Base-by-base conservation (phyloP, 2,113 vertebrate species). In the Mobula hypostoma region DNA sequence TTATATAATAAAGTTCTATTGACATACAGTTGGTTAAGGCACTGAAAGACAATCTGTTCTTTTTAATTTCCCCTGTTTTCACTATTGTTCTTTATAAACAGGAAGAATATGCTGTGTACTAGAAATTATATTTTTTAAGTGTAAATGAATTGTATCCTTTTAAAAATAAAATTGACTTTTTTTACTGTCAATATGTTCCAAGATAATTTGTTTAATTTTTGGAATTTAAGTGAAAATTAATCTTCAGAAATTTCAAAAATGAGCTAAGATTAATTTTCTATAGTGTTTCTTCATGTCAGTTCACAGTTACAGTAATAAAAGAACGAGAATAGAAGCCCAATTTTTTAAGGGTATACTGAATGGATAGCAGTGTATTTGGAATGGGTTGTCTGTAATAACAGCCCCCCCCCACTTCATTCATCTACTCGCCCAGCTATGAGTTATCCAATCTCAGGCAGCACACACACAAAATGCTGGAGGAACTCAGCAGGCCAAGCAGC, bases 21-120 rank as follows among this genome's bases (percentile, higher is more conserved):
- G 74, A 74, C 91, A 56, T 36, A 74, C 19, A 27, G 68, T 93
- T 76, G 72, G 90, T 92, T 72, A 74, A 29, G 24, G 36, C 48
- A 21, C 40, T 72, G 32, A 70, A 91, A 72, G 66, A 92, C 40
- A 32, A 92, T 92, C 90, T 68, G 90, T 74, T 74, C 70, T 93
- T 68, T 74, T 56, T 72, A 48, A 56, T 72, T 74, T 2, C 12
- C 40, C 11, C 19, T 74, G 90, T 48, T 93, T 93, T 56, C 68
- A 76, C 68, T 15, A 74, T 74, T 74, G 70, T 74, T 74, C 70
- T 21, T 93, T 93, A 74, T 74, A 93, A 93, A 27, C 32, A 56
- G 72, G 68, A 93, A 40, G 48, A 56, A 40, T 93, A 32, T 72
- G 36, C 32, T 68, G 36, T 70, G 63, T 70, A 36, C 36, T 93